Conservation (phyloP, 2,113 vertebrate genomes). For the Melanerpes formicivorus region DNA sequence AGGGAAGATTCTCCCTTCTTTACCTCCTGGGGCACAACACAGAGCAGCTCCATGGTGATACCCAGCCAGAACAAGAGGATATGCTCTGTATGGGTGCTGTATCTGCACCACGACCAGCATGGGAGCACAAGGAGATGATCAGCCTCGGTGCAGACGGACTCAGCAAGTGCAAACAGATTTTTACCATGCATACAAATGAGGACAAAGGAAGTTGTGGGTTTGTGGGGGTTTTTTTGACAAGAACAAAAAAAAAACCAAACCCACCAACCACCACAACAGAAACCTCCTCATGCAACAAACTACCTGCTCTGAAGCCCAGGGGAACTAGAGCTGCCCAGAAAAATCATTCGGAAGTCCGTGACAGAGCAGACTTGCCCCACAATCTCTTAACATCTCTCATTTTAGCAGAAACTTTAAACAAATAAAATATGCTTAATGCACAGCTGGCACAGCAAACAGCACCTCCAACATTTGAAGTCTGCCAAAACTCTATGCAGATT, state of each 20-base stretch:
- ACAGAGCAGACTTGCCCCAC: not conserved
- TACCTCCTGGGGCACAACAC: accelerated
- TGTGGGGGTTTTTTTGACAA: not conserved
- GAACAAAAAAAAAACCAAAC: not conserved
- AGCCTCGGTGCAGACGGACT: slow-evolving; percentile 21
- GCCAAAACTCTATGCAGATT: not conserved
- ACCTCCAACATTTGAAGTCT: not conserved
- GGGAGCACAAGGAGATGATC: not conserved
- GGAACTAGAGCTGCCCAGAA: not conserved
- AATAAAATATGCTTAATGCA: not conserved
- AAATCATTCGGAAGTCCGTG: not conserved
- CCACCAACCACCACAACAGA: accelerated
- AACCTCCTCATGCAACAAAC: not conserved
- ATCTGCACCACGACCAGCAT: accelerated
- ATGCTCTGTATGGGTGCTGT: not conserved
- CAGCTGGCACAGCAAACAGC: slow-evolving; percentile 2
- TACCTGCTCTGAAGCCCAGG: not conserved
- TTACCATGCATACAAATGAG: not conserved
- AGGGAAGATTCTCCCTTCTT: not conserved
- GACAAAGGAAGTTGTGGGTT: not conserved
- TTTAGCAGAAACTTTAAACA: not conserved
- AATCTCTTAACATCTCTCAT: not conserved
- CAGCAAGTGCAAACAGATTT: slow-evolving; percentile 48
- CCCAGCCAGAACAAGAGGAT: no score
- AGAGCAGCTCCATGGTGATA: not conserved